Percentiles rank a stretch among this genome's conserved stretches.
Conservation (phyloP, 2,113 vertebrate genomes). For the Notarius lentiginosus region DNA sequence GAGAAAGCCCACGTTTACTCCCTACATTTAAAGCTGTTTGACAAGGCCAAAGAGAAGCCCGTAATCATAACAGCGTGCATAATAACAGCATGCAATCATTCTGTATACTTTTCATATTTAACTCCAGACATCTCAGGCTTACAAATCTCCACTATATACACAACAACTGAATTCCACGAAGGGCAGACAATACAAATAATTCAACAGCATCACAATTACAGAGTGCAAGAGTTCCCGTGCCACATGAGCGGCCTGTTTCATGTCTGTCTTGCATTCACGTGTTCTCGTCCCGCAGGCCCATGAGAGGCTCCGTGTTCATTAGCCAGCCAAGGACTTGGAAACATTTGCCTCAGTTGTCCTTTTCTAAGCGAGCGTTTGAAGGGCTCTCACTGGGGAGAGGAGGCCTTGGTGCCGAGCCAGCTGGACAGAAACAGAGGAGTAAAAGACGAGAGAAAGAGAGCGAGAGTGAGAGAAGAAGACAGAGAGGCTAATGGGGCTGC, state of each 20-base stretch:
- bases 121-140: constrained; percentile 27
- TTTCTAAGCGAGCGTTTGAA: constrained; percentile 64
- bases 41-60: constrained; percentile 2
- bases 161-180: background rate
- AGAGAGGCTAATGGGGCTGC: constrained; percentile 60
- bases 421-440: constrained; percentile 46
- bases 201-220: constrained; percentile 14
- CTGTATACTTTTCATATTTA: constrained; percentile 23
- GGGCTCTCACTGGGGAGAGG: constrained; percentile 55
- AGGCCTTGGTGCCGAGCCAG: constrained; percentile 68
- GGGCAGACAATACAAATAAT: constrained; percentile 43
- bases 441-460: constrained; percentile 26
- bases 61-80: background rate
- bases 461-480: constrained; percentile 30
- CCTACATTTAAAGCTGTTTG: constrained; percentile 26
- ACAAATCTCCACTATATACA: constrained; percentile 12
- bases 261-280: constrained; percentile 18
- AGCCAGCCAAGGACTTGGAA: constrained; percentile 62
- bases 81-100: constrained; percentile 21
- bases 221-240: background rate
- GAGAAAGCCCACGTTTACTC: constrained; percentile 10
- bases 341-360: constrained; percentile 59
- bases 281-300: constrained; percentile 53
- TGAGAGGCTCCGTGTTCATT: constrained; percentile 69
- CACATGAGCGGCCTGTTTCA: constrained; percentile 14